Percentiles rank a stretch among this genome's conserved stretches.
These are phyloP conservation scores for Brachionus rotundiformis DNA, from an alignment of 1,140 invertebrate genomes.

Conservation along the genomic window DNA sequence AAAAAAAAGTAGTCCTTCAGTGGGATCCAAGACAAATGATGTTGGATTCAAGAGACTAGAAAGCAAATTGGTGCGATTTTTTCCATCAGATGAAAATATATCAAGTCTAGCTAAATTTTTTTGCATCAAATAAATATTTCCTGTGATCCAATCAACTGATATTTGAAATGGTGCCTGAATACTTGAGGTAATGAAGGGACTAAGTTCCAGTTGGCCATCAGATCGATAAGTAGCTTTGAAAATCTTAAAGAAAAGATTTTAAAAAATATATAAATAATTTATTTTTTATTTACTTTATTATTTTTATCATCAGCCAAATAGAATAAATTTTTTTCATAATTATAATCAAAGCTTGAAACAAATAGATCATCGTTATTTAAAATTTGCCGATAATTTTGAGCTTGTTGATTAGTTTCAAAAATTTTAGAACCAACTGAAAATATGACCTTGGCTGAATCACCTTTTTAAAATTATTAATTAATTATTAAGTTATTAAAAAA, in stretches of 20 bases:
- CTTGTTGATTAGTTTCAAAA: conserved; percentile 31
- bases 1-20: conserved; percentile 58
- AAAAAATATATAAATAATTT: not conserved
- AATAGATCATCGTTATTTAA: conserved; percentile 5
- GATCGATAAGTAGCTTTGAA: not conserved
- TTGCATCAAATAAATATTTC: conserved; percentile 30
- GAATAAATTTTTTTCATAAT: conserved; percentile 34
- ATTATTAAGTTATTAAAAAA: no score
- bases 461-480: no score
- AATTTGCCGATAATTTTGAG: conserved; percentile 17
- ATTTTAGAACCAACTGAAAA: conserved; percentile 19
- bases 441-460: not conserved
- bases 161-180: not conserved
- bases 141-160: conserved; percentile 41
- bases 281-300: conserved; percentile 20
- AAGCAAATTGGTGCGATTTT: not conserved
- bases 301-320: conserved; percentile 30
- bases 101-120: not conserved
- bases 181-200: not conserved
- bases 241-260: not conserved
- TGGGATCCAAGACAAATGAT: conserved; percentile 31
- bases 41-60: not conserved
- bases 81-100: not conserved
- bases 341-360: conserved; percentile 25
- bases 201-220: not conserved